A percentile compares a stretch with the other conserved stretches of the same genome.
Evolutionary conservation across 2,113 vertebrate genomes (phyloP).

Genomic region (Pterocles orientalis): DNA sequence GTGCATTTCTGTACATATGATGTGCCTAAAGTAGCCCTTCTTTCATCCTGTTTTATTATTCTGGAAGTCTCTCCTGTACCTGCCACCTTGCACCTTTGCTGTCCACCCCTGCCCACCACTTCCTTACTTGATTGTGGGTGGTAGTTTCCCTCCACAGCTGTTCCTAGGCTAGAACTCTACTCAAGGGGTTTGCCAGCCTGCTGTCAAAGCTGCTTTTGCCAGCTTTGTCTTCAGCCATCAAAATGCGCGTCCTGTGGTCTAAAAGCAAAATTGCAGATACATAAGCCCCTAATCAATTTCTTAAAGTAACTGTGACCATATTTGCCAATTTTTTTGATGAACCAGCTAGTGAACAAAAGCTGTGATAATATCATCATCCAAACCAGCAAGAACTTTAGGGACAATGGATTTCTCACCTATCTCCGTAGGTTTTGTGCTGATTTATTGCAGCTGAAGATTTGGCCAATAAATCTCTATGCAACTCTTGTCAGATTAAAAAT

Average conservation of each 20-base stretch:
- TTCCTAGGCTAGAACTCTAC: not conserved
- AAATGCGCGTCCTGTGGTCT: not conserved
- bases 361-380: not conserved
- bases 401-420: not conserved
- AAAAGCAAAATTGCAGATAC: not conserved
- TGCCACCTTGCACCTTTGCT: not conserved
- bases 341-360: not conserved
- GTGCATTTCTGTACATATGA: not conserved
- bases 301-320: not conserved
- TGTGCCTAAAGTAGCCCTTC: fast-evolving
- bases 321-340: not conserved
- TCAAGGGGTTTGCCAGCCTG: not conserved
- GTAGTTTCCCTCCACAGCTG: not conserved
- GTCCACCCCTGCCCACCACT: not conserved
- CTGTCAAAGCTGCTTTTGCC: not conserved
- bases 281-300: not conserved
- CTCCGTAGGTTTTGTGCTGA: not conserved
- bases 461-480: not conserved
- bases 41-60: not conserved
- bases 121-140: not conserved
- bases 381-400: not conserved
- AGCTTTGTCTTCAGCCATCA: not conserved
- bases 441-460: not conserved
- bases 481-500: not conserved
- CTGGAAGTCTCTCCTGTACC: not conserved